Base-by-base conservation (phyloP, 2,113 vertebrate species). In the Phaetusa simplex region DNA sequence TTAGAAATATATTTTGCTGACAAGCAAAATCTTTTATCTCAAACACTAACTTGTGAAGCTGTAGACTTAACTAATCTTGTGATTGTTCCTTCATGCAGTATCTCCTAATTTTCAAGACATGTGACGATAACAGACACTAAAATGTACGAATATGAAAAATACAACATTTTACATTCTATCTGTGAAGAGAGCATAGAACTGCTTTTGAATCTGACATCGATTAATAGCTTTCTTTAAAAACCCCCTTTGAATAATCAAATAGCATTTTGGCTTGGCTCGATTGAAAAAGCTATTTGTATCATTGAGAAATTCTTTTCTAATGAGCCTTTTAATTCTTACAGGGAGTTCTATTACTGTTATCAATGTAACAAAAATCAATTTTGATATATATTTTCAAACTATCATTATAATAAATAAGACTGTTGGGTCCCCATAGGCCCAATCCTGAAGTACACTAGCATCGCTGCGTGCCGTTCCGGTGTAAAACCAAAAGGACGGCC, bases 151-250 rank as follows among this genome's bases (percentile, higher is more conserved):
- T 74, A 83, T 72, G 56, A 93, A 94, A 95, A 95, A 52, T 22
- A 76, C 34, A 91, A 72, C 22, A 80, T 86, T 93, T 92, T 88
- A 62, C 30, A 94, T 78, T 58, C 64, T 95, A 29, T 72, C 52
- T 90, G 40, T 79, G 53, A 94, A 64, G 53, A 92, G 30, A 93
- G 47, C 45, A 74, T 29, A 91, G 32, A 83, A 91, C 14, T 58
- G 22, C 43, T 86, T 94, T 96, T 90, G 58, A 95, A 94, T 93
- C 47, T 96, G 76, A 93, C 45, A 93, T 11, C 2, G 19, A 79
- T 59, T 90, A 95, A 93, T 40, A 81, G 55, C 24, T 83, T 56
- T 88, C 79, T 92, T 88, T n/a, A 91, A 96, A 97, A 82, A 85
- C 78, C 66, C 52, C 13, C 62, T 97, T 88, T 95, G 66, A 81